Percentiles rank a stretch among this genome's conserved stretches.
Evolutionary conservation across 2,797 vertebrate genomes (phyloP).

Genomic region (Microcaecilia unicolor): DNA sequence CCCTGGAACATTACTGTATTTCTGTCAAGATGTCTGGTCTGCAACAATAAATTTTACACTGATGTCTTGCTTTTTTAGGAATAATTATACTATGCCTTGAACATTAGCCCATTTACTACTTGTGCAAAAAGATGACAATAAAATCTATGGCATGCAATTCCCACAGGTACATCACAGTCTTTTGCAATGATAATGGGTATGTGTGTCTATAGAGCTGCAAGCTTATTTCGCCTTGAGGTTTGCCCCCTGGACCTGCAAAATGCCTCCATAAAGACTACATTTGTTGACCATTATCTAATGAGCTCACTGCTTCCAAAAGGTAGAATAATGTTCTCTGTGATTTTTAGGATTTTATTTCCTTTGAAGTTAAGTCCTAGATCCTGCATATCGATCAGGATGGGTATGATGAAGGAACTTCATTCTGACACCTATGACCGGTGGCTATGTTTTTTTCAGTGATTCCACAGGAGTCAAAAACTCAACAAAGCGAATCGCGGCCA

Average conservation of each 20-base stretch:
- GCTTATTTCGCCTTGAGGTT: slow-evolving; percentile 10
- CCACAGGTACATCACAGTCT: slow-evolving; percentile 48
- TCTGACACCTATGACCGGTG: slow-evolving; percentile 41
- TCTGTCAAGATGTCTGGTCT: slow-evolving; percentile 44
- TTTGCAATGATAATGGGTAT: slow-evolving; percentile 49
- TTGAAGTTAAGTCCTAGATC: background rate
- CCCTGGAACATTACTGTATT: slow-evolving; percentile 35
- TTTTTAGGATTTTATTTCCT: slow-evolving; percentile 4
- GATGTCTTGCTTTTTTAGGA: slow-evolving; percentile 65
- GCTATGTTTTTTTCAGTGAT: slow-evolving; percentile 38
- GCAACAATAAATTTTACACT: slow-evolving; percentile 57
- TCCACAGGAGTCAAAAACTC: slow-evolving; percentile 62
- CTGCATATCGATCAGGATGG: slow-evolving; percentile 37
- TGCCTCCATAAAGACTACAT: slow-evolving; percentile 3
- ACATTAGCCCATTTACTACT: slow-evolving; percentile 57
- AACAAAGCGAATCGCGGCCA: slow-evolving; percentile 52
- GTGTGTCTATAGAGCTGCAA: slow-evolving; percentile 17
- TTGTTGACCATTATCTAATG: slow-evolving; percentile 25
- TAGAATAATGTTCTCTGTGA: slow-evolving; percentile 10
- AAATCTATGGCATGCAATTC: slow-evolving; percentile 55
- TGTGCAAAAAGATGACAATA: slow-evolving; percentile 58
- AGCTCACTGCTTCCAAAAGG: slow-evolving; percentile 19
- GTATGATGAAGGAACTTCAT: slow-evolving; percentile 40
- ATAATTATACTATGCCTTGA: slow-evolving; percentile 59
- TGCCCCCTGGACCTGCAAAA: background rate